Evolutionary conservation across 2,797 vertebrate species (phyloP).

Genomic region (Helarctos malayanus): DNA sequence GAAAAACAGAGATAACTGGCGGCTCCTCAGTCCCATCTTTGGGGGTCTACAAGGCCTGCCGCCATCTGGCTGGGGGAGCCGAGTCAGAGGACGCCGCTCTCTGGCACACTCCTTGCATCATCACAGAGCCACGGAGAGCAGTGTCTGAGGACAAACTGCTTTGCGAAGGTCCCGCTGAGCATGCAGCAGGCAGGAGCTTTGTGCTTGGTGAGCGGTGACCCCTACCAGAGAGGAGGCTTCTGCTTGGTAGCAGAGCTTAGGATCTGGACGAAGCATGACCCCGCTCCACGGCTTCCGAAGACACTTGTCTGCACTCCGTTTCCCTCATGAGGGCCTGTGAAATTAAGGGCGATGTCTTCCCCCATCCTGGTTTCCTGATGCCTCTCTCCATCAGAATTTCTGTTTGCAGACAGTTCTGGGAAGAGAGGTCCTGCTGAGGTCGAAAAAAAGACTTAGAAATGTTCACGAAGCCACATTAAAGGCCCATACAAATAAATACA

Average conservation of each 20-base stretch:
- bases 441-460: neutral
- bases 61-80: neutral
- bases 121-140: neutral
- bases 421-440: neutral
- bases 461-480: constrained; percentile 5
- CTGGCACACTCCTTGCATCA: neutral
- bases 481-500: neutral
- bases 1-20: neutral
- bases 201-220: neutral
- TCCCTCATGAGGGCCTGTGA: neutral
- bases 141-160: neutral
- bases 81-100: neutral
- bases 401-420: neutral
- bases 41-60: neutral
- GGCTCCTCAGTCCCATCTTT: neutral
- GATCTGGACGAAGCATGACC: neutral
- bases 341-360: neutral
- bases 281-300: neutral
- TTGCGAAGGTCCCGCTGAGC: neutral
- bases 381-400: neutral
- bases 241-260: neutral
- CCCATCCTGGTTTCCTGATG: neutral
- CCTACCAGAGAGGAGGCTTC: neutral
- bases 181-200: neutral
- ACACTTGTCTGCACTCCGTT: neutral